A percentile compares a stretch with the other conserved stretches of the same genome.
Evolutionary conservation across 2,113 vertebrate species (phyloP).

Genomic region (Eulacestoma nigropectus): DNA sequence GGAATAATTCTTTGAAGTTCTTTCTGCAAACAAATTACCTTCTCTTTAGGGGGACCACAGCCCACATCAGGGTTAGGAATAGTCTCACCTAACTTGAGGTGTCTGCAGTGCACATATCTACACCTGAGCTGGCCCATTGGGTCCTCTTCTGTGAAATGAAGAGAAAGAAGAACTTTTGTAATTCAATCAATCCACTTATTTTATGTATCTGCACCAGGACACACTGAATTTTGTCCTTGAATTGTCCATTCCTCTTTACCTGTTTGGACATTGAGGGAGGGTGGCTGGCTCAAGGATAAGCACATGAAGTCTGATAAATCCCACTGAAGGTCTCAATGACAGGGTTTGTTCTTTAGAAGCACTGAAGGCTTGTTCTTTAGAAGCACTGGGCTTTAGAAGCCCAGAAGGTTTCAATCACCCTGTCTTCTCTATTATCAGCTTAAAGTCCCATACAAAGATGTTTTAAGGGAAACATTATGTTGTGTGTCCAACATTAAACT

Average conservation of each 20-base stretch:
- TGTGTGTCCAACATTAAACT: neutral
- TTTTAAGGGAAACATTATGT: neutral
- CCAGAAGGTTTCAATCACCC: neutral
- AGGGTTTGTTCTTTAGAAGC: neutral
- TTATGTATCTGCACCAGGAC: neutral
- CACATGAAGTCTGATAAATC: neutral
- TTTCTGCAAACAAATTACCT: neutral
- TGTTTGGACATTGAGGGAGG: neutral
- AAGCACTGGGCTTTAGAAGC: neutral
- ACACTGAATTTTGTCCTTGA: neutral
- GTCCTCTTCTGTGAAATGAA: neutral
- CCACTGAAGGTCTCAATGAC: neutral
- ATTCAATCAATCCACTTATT: neutral
- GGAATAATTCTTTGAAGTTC: neutral
- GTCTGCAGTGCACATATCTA: neutral
- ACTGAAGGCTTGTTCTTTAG: neutral
- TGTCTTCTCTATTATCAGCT: neutral
- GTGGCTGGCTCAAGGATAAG: neutral
- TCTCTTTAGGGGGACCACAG: neutral
- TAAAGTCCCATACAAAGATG: neutral
- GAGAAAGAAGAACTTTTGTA: neutral
- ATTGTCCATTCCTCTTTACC: neutral
- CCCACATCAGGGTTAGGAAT: neutral
- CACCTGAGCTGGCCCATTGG: neutral
- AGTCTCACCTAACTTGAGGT: neutral